A percentile compares a stretch with the other conserved stretches of the same genome.
Conservation (phyloP, 2,888 invertebrate genomes). For the Drosophila neonasuta region DNA sequence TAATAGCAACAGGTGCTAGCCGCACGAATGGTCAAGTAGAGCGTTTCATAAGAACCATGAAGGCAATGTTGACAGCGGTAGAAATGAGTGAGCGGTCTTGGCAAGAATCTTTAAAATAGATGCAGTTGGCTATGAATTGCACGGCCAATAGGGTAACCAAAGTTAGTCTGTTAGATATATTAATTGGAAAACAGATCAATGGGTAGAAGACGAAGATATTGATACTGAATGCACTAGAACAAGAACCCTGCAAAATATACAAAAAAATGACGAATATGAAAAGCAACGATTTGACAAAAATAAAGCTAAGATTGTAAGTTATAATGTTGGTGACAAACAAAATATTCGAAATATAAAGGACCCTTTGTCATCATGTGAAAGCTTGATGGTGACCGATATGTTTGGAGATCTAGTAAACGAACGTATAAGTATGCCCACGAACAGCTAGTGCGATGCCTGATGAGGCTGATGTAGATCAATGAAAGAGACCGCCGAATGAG, state of each 20-base stretch:
- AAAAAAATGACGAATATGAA: background rate
- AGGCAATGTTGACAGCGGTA: conserved; percentile 18
- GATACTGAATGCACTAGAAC: too few relatives aligned
- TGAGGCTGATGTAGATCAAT: too few relatives aligned
- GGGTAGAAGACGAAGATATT: too few relatives aligned
- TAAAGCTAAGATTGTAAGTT: too few relatives aligned
- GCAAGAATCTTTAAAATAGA: conserved; percentile 11
- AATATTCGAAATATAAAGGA: conserved; percentile 4
- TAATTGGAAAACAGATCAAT: conserved; percentile 14
- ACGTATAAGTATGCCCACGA: background rate
- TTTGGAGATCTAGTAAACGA: background rate
- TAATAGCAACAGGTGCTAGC: conserved; percentile 8
- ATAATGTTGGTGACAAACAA: background rate
- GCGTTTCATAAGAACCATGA: conserved; percentile 18
- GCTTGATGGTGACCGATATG: background rate
- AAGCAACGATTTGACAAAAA: too few relatives aligned
- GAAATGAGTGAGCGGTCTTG: conserved; percentile 17
- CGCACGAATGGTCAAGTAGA: conserved; percentile 15
- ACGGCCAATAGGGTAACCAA: conserved; percentile 21
- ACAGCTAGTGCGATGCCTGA: too few relatives aligned
- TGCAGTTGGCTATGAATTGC: conserved; percentile 13
- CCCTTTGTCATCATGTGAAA: background rate
- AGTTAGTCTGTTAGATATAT: conserved; percentile 15
- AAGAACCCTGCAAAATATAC: too few relatives aligned
- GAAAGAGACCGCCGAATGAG: too few relatives aligned